Conservation (phyloP, 1,140 invertebrate genomes). For the Microvelia longipes region DNA sequence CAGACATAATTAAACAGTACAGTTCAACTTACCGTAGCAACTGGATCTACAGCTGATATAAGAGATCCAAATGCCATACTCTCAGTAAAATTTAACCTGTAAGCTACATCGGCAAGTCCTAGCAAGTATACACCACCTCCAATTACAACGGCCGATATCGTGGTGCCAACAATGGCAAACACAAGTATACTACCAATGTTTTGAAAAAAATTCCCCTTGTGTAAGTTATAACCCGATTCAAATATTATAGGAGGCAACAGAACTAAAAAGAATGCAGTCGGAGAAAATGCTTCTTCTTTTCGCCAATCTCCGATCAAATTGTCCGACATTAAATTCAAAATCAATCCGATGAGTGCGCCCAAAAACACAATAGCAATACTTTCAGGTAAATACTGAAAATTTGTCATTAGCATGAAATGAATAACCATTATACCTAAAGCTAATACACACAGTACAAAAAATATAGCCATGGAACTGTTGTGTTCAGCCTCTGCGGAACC, state of each 20-base stretch:
- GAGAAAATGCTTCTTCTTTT: conserved; percentile 92
- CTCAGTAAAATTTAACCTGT: conserved; percentile 81
- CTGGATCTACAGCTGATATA: conserved; percentile 97
- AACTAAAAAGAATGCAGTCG: conserved; percentile 92
- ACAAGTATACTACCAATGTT: conserved; percentile 89
- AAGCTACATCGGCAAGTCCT: conserved; percentile 76
- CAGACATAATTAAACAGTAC: too few relatives aligned
- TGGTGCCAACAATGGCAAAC: conserved; percentile 92
- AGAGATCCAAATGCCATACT: conserved; percentile 96
- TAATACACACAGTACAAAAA: conserved; percentile 85
- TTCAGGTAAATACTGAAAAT: conserved; percentile 92
- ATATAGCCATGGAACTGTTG: conserved; percentile 89
- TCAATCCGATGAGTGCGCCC: conserved; percentile 78
- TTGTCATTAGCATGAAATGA: conserved; percentile 84
- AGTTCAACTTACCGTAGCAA: conserved; percentile 58
- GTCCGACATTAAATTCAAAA: conserved; percentile 79
- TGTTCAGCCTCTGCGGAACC: conserved; percentile 87
- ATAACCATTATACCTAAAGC: conserved; percentile 85
- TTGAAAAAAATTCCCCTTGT: conserved; percentile 97
- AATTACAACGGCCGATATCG: conserved; percentile 85
- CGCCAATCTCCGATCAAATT: conserved; percentile 84
- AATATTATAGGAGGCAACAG: conserved; percentile 97
- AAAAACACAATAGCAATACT: conserved; percentile 94
- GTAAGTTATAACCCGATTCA: conserved; percentile 96
- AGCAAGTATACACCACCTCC: conserved; percentile 89